Conservation (phyloP, 1,140 invertebrate genomes). For the Drosophila santomea region DNA sequence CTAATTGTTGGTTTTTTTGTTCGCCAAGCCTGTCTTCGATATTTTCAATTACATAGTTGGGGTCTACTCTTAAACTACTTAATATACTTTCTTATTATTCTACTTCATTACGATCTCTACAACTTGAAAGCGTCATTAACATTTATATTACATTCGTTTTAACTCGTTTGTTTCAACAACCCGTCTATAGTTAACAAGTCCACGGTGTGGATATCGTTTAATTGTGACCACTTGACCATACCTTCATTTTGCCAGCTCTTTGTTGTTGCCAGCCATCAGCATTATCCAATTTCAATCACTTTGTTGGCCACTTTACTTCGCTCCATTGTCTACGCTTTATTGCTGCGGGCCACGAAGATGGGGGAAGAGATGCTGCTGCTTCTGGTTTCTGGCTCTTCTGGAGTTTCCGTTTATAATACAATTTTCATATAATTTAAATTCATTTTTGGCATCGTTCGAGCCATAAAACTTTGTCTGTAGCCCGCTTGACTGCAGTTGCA, state of each 20-base stretch:
- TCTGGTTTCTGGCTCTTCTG: background rate
- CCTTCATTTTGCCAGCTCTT: conserved; percentile 6
- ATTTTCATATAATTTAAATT: conserved; percentile 79
- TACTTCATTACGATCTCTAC: too few species aligned
- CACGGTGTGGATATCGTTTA: conserved; percentile 19
- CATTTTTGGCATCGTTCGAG: conserved; percentile 61
- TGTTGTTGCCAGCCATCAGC: conserved; percentile 40
- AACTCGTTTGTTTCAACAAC: background rate
- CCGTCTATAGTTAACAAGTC: background rate
- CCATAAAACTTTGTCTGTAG: conserved; percentile 71
- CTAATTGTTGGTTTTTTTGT: too few species aligned
- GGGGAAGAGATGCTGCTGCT: background rate
- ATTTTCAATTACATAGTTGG: too few species aligned
- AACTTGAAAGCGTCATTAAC: too few species aligned
- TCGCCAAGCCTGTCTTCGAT: too few species aligned
- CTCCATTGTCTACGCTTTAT: conserved; percentile 66
- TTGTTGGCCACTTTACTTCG: conserved; percentile 68
- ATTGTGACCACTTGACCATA: conserved; percentile 28
- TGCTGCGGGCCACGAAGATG: conserved; percentile 32
- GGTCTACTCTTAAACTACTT: too few species aligned
- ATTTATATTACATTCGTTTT: conserved; percentile 9
- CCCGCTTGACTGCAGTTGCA: conserved; percentile 42
- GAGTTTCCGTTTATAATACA: conserved; percentile 58
- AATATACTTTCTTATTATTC: too few species aligned
- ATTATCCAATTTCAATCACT: conserved; percentile 76